A percentile compares a stretch with the other conserved stretches of the same genome.
Evolutionary conservation across 92 coral and sea anemone genomes (phyloP).

Genomic region (Palythoa grandiflora): DNA sequence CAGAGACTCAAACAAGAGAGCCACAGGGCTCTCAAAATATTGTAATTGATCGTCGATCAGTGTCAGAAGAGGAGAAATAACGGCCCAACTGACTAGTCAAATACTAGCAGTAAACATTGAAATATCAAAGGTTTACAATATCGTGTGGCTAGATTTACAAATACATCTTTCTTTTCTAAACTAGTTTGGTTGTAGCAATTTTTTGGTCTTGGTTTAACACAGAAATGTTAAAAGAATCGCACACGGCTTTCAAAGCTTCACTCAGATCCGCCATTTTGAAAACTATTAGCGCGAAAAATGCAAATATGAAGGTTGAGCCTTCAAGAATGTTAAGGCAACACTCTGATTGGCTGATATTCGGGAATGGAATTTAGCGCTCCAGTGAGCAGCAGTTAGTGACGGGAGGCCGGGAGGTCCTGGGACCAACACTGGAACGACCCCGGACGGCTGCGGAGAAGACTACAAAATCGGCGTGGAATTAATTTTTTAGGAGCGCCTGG

Average conservation of each 20-base stretch:
- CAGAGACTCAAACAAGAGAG: constrained; percentile 47
- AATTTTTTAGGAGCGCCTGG: too few relatives aligned
- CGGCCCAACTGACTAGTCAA: background rate
- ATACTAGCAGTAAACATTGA: background rate
- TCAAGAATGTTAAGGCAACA: background rate
- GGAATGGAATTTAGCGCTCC: too few relatives aligned
- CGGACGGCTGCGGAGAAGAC: too few relatives aligned
- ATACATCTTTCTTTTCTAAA: too few relatives aligned
- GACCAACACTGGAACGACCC: too few relatives aligned
- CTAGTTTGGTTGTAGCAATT: too few relatives aligned
- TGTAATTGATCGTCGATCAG: constrained; percentile 47
- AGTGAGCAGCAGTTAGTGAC: too few relatives aligned
- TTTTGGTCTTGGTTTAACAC: too few relatives aligned
- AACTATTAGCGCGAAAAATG: background rate
- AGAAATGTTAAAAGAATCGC: background rate
- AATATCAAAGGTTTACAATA: too few relatives aligned
- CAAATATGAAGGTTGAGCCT: background rate
- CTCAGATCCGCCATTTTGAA: background rate
- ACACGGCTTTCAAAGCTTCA: background rate
- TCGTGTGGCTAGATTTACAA: background rate
- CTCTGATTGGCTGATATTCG: too few relatives aligned
- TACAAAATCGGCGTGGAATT: too few relatives aligned
- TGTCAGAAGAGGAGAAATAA: constrained; percentile 31
- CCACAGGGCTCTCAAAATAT: constrained; percentile 46
- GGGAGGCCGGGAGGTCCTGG: too few relatives aligned